A percentile compares a stretch with the other conserved stretches of the same genome.
Evolutionary conservation across 2,888 invertebrate genomes (phyloP).

Genomic region (Monochamus alternatus): DNA sequence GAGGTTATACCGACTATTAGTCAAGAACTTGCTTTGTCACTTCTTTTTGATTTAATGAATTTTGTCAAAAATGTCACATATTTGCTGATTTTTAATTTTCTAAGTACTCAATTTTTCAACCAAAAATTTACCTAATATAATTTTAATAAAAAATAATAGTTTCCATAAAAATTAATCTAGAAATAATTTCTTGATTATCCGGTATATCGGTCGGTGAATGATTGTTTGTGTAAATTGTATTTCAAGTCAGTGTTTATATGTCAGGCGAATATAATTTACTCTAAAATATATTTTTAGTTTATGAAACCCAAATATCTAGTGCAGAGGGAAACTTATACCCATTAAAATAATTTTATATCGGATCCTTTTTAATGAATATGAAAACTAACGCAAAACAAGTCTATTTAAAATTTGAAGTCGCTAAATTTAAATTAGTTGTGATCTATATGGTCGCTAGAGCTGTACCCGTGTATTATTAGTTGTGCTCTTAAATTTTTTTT

Average conservation of each 20-base stretch:
- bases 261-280: constrained; percentile 12
- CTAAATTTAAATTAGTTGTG: constrained; percentile 35
- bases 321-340: constrained; percentile 19
- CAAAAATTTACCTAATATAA: too few relatives aligned
- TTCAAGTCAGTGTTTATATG: not conserved
- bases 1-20: too few relatives aligned
- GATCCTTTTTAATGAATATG: constrained; percentile 2
- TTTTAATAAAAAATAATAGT: too few relatives aligned
- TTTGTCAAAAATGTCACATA: too few relatives aligned
- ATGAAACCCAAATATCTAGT: not conserved
- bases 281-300: constrained; percentile 25
- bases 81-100: too few relatives aligned
- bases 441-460: not conserved
- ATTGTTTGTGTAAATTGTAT: not conserved
- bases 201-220: not conserved
- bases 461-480: constrained; percentile 1
- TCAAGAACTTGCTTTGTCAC: too few relatives aligned
- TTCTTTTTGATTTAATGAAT: too few relatives aligned
- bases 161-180: too few relatives aligned
- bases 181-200: not conserved
- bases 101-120: too few relatives aligned
- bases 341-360: constrained; percentile 21
- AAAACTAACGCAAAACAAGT: constrained; percentile 15
- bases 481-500: not conserved
- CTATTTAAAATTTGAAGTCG: constrained; percentile 32